Percentiles rank a stretch among this genome's conserved stretches.
Evolutionary conservation across 2,888 invertebrate genomes (phyloP).

Genomic region (Sinohyriopsis cumingii): DNA sequence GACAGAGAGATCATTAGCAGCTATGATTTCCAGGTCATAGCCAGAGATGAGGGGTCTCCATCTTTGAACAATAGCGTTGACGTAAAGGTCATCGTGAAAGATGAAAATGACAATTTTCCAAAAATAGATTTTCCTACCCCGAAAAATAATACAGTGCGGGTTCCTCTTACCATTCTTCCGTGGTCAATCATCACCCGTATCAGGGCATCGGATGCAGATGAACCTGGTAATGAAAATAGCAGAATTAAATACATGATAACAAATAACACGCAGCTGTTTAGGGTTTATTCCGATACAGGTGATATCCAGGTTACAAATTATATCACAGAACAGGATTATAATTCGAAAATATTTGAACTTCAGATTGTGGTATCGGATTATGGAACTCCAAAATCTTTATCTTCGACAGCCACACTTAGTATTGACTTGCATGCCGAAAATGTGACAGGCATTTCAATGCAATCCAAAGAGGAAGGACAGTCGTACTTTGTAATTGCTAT

Average conservation of each 20-base stretch:
- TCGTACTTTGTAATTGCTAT: constrained; percentile 43
- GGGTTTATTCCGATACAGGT: constrained; percentile 45
- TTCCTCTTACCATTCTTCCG: constrained; percentile 40
- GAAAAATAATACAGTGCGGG: constrained; percentile 48
- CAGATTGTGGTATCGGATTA: constrained; percentile 33
- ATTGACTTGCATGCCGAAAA: constrained; percentile 26
- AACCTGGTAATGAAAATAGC: constrained; percentile 45
- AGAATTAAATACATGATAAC: constrained; percentile 46
- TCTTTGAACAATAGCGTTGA: constrained; percentile 44
- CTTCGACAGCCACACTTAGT: constrained; percentile 24
- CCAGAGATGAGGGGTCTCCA: constrained; percentile 53
- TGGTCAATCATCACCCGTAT: constrained; percentile 43
- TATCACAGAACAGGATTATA: constrained; percentile 20
- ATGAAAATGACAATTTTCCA: constrained; percentile 64
- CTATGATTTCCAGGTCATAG: constrained; percentile 58
- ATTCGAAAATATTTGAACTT: constrained; percentile 30
- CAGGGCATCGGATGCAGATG: constrained; percentile 50
- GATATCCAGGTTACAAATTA: constrained; percentile 41
- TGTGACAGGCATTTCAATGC: constrained; percentile 9
- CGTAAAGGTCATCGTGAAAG: constrained; percentile 56
- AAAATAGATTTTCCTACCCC: constrained; percentile 51
- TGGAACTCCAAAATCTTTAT: constrained; percentile 21
- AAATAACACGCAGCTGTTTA: constrained; percentile 48
- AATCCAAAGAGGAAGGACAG: constrained; percentile 13
- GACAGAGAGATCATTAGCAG: constrained; percentile 48